Evolutionary conservation across 1,140 invertebrate genomes (phyloP), one percentile per base, ranked within the genome.

Genomic region (Linepithema humile): DNA sequence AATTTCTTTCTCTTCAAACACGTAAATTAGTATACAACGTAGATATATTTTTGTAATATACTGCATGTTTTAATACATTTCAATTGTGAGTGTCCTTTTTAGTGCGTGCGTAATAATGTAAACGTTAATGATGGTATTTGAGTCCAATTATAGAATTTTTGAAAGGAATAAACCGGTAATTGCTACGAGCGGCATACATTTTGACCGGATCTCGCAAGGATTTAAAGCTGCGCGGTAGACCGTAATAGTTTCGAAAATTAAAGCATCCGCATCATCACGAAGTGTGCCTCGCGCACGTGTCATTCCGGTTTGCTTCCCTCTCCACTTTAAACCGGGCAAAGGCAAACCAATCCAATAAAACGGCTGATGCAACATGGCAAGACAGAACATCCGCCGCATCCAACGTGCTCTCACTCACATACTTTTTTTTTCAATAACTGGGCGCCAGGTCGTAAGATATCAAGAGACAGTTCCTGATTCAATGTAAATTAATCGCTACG

Each of bases 281-380:
- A 74, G 53, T 23, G 55, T 60, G 23, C 55, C 55, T 60, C 72
- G 38, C 55, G 55, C 72, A 62, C 55, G 72, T 75, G 72, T 74
- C 53, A 23, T 40, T n/a, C 50, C 53, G 70, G 23, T 73, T 23
- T 20, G 70, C 17, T 72, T 72, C 69, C 69, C 69, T 55, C 69
- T 29, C 48, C 69, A 35, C 35, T 23, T 59, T 20, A 9, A 9
- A 55, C 32, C 48, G 20, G 48, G 32, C 32, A 35, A 55, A 53
- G 32, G 29, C 69, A 53, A 72, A 38, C 69, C 32, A 55, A 55
- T 72, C 69, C 69, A 43, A 32, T 12, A n/a, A 69, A 55, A 55
- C 29, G 69, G 20, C 69, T 72, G 69, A 72, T 72, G 69, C 69
- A 72, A 72, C 48, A 23, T 20, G 32, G n/a, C 45, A 45, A 43